phyloP scores from a whole-genome alignment of 2,113 vertebrate genomes.

The Arothron firmamentum region DNA sequence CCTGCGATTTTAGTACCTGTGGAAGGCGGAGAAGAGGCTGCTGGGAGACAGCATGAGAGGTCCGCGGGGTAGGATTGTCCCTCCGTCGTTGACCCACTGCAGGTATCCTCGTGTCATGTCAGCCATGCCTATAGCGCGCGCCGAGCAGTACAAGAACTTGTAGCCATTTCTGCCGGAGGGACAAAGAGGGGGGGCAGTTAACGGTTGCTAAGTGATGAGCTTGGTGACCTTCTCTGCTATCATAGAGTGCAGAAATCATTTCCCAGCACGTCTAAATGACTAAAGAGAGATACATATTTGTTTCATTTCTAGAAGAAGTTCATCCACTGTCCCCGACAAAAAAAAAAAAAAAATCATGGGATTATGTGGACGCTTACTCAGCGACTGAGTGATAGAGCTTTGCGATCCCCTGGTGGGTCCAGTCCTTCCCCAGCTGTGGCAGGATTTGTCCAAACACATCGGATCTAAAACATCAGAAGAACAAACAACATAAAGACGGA shows the following conservation, averaged over 20 bases:
- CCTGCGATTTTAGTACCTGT: slow-evolving; percentile 77
- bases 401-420: slow-evolving; percentile 98
- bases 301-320: too few relatives aligned
- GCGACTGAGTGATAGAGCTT: slow-evolving; percentile 97
- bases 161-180: slow-evolving; percentile 86
- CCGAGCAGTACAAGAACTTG: slow-evolving; percentile 97
- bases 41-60: slow-evolving; percentile 96
- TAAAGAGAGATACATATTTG: too few relatives aligned
- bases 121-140: slow-evolving; percentile 96
- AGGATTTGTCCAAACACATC: slow-evolving; percentile 97
- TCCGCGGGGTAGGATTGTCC: slow-evolving; percentile 90
- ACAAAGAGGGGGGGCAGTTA: background rate
- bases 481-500: slow-evolving; percentile 13
- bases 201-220: too few relatives aligned
- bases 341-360: slow-evolving; percentile 9
- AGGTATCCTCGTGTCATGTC: slow-evolving; percentile 97
- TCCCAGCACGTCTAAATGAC: too few relatives aligned
- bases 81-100: slow-evolving; percentile 97
- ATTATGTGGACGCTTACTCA: slow-evolving; percentile 80
- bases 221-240: too few relatives aligned
- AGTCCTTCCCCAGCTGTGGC: slow-evolving; percentile 98
- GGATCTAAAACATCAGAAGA: slow-evolving; percentile 75
- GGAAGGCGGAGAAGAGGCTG: slow-evolving; percentile 97
- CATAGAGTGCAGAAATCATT: too few relatives aligned
- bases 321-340: slow-evolving; percentile 3